Percentiles rank a stretch among this genome's conserved stretches.
Evolutionary conservation across 2,888 invertebrate species (phyloP).

Genomic region (Coelinius sp.): DNA sequence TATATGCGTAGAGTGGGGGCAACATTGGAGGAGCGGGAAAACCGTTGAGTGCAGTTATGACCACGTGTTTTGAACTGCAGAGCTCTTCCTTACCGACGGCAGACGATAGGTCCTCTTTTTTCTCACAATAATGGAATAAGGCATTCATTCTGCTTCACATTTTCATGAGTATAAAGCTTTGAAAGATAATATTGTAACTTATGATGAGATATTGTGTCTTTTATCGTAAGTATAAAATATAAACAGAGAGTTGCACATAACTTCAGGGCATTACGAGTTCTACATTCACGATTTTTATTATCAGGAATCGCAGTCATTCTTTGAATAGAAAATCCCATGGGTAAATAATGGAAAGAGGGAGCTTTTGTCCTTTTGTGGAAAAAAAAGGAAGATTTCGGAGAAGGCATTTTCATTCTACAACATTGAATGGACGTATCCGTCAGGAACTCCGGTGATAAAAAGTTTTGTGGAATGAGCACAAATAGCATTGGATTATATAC

Average conservation of each 20-base stretch:
- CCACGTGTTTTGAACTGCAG: not conserved
- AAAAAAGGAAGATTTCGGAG: not conserved
- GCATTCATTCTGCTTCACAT: not conserved
- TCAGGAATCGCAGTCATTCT: not conserved
- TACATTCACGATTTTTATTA: no score
- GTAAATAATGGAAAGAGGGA: not conserved
- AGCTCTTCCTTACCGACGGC: not conserved
- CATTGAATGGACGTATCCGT: not conserved
- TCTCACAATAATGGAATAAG: not conserved
- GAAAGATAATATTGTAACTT: not conserved
- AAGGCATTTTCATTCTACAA: not conserved
- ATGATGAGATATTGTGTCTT: no score
- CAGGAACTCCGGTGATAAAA: not conserved
- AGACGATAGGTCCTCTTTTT: not conserved
- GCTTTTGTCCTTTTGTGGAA: not conserved
- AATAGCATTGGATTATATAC: not conserved
- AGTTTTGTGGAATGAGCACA: not conserved
- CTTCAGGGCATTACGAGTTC: no score
- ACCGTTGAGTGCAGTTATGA: not conserved
- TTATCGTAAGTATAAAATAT: no score
- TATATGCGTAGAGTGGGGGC: not conserved
- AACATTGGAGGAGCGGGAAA: not conserved
- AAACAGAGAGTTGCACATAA: no score
- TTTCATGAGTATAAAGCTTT: not conserved
- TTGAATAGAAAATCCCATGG: not conserved